Evolutionary conservation across 2,888 invertebrate species (phyloP), one percentile per base, ranked within the genome.

Genomic region (Hirtodrosophila alboralis): DNA sequence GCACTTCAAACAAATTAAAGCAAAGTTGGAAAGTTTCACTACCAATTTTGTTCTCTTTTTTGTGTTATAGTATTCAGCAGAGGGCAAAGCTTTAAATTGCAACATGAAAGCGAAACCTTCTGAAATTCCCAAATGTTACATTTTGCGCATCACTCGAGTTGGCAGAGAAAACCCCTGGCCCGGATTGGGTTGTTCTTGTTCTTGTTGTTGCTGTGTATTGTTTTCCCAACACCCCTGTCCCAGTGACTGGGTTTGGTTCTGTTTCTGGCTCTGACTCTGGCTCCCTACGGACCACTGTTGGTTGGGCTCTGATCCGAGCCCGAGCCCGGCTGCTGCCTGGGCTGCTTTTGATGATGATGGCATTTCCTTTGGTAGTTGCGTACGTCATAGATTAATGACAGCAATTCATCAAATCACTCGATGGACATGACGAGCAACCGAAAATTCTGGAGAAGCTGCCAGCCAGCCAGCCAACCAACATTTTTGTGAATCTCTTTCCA

Each of bases 311-410:
- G 53, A 44, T 45, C 60, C 34, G 68, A 27, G 60, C 54, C 51
- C 54, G 52, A 33, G 21, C 33, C 18, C 62, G 73, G 77, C 68
- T 84, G 79, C 57, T 67, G 71, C 65, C 60, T 81, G 86, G 66
- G 81, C 75, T 87, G 86, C 80, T 77, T 84, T 87, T 85, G 84
- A 84, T 85, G 84, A 87, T 86, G 84, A 83, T 85, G 84, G 84
- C 85, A 86, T 87, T 85, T 85, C 85, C 87, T 85, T 84, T 86
- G 89, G 87, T 87, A 91, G 90, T 89, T 90, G 90, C 89, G 90
- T 89, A 90, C 90, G 91, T 90, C 90, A 90, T 90, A 91, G 91
- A 91, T 91, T 91, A 91, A 91, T 91, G 91, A 86, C 87, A 80
- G 83, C 88, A 87, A 90, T 90, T 84, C 89, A 89, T 90, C 89